These are phyloP conservation scores for Oceanodroma tethys DNA, from an alignment of 2,113 vertebrate species.

Conservation along the genomic window DNA sequence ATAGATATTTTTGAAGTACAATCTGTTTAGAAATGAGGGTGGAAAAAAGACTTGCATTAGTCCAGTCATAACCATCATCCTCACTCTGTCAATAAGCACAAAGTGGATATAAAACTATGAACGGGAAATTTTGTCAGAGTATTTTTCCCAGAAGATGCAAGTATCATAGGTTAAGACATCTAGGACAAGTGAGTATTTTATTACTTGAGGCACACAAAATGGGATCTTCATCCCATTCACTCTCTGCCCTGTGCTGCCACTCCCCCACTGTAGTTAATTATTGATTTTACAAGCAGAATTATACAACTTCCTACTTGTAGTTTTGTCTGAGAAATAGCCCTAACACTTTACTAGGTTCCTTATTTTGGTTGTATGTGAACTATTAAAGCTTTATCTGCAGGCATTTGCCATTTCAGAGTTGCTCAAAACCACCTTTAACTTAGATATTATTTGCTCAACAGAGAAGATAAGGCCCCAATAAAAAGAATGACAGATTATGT, in stretches of 20 bases:
- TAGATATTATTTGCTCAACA: neutral
- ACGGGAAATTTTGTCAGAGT: neutral
- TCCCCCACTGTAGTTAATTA: neutral
- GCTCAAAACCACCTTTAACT: neutral
- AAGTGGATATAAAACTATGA: neutral
- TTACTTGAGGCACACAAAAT: neutral
- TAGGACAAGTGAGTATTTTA: neutral
- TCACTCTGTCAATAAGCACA: neutral
- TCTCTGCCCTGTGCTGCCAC: rapidly evolving
- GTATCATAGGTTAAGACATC: neutral
- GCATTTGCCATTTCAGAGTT: neutral
- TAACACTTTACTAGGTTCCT: neutral
- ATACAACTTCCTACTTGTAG: neutral
- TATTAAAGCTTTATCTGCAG: neutral
- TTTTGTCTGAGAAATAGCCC: neutral
- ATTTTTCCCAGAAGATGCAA: neutral
- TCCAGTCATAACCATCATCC: neutral
- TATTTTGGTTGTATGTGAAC: neutral
- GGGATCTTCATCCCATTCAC: neutral
- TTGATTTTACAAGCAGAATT: neutral
- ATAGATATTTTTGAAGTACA: neutral
- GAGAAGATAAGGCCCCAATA: neutral
- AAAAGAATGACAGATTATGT: neutral
- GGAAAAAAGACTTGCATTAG: neutral
- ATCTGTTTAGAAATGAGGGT: neutral